phyloP scores from a whole-genome alignment of 35 echinoderm and acorn worm species.

The Amphiura filiformis region DNA sequence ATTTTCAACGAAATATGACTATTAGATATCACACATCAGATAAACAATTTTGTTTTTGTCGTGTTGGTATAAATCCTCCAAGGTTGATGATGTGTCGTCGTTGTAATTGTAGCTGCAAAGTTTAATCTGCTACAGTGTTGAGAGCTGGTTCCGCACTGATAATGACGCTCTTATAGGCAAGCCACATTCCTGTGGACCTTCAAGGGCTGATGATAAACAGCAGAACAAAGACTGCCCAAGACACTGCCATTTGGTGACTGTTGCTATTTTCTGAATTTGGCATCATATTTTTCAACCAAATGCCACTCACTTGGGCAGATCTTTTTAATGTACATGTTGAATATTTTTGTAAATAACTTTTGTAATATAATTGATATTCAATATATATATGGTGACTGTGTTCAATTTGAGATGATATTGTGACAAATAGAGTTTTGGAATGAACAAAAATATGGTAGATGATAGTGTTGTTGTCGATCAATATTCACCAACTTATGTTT shows the following conservation, averaged over 20 bases:
- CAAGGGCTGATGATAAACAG: not conserved
- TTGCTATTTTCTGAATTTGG: not conserved
- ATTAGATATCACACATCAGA: not conserved
- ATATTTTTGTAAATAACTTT: not conserved
- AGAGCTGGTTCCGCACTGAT: slow-evolving; percentile 13
- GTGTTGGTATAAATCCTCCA: too few relatives aligned
- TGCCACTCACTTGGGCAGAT: not conserved
- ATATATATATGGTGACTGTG: too few relatives aligned
- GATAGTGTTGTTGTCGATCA: too few relatives aligned
- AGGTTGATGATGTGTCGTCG: too few relatives aligned
- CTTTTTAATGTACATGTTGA: not conserved
- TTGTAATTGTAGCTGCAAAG: not conserved
- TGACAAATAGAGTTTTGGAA: too few relatives aligned
- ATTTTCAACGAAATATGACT: too few relatives aligned
- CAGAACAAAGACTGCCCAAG: slow-evolving; percentile 20
- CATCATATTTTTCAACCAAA: not conserved
- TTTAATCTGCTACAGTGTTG: not conserved
- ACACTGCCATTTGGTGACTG: not conserved
- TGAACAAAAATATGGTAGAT: too few relatives aligned
- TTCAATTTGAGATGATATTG: too few relatives aligned
- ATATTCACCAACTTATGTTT: too few relatives aligned
- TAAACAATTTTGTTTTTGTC: too few relatives aligned
- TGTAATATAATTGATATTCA: not conserved
- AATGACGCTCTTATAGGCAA: slow-evolving; percentile 21
- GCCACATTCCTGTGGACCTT: slow-evolving; percentile 19